Evolutionary conservation across 1,140 invertebrate genomes (phyloP).

Genomic region (Stegodyphus mimosarum): DNA sequence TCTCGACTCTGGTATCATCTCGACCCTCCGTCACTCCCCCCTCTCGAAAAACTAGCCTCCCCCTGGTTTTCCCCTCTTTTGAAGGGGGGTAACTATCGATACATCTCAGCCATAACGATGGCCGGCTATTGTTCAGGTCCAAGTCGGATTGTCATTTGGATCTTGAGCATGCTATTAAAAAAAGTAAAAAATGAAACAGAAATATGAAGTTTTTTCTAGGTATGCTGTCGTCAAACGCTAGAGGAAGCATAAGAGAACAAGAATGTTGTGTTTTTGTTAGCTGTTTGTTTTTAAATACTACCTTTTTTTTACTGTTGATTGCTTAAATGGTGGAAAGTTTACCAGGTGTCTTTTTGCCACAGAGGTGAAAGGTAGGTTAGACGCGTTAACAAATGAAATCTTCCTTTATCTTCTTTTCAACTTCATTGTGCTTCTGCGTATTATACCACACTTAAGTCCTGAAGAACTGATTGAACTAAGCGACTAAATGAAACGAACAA

Average conservation of each 20-base stretch:
- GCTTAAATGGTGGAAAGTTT: neutral
- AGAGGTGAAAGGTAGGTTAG: neutral
- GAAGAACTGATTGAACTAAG: neutral
- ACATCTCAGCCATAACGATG: slow-evolving; percentile 51
- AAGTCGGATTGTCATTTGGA: slow-evolving; percentile 46
- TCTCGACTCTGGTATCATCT: slow-evolving; percentile 53
- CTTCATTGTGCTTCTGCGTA: neutral
- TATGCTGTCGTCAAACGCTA: slow-evolving; percentile 29
- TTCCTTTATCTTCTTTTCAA: slow-evolving; percentile 17
- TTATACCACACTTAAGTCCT: slow-evolving; percentile 3
- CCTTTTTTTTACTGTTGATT: slow-evolving; percentile 2
- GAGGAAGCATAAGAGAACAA: neutral
- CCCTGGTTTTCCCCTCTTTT: neutral
- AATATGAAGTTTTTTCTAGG: neutral
- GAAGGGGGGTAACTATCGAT: slow-evolving; percentile 14
- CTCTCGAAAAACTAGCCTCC: slow-evolving; percentile 2
- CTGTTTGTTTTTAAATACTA: neutral
- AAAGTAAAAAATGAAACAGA: neutral
- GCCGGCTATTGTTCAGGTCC: slow-evolving; percentile 29
- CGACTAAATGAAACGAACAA: neutral
- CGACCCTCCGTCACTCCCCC: neutral
- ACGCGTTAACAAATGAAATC: slow-evolving; percentile 12
- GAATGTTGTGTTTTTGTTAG: slow-evolving; percentile 7
- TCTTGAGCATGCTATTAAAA: slow-evolving; percentile 31
- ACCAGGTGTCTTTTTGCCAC: neutral